Base-by-base conservation (phyloP, 2,797 vertebrate species). In the Trichosurus vulpecula region DNA sequence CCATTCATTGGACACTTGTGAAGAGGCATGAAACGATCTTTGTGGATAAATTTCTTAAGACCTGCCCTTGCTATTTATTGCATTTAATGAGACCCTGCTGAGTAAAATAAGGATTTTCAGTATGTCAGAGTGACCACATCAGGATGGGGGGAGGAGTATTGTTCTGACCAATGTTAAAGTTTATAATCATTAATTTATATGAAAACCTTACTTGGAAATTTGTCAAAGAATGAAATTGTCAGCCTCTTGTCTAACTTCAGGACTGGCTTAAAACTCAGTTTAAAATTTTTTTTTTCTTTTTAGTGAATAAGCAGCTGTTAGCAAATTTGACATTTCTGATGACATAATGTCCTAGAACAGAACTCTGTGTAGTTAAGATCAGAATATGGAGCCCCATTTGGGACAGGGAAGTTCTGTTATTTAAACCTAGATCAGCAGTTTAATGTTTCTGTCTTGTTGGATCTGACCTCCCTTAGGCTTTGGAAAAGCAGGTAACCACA, bases 121-220 rank as follows among this genome's bases (percentile, higher is more conserved):
- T 66, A 53, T 96, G 81, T 93, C 56, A 12, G 52, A 97, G 31
- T 10, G n/a, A n/a, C 92, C 91, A 3, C 1, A 91, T 0, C 27
- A 57, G 97, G 58, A 89, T 89, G 87, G 74, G 91, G 31, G 55
- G n/a, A 56, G 91, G 95, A 51, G 56, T 4, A 53, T 90, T 91
- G 95, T 95, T 96, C 41, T 94, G 96, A 97, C 54, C 90, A 66
- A 6, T 56, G 90, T 54, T 91, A 58, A 66, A 92, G 74, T 93
- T 97, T 54, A 93, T 95, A 58, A 95, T 94, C 90, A 92, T 93
- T 94, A 94, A 92, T 96, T 95, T 87, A 94, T 96, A 92, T 90
- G 87, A 97, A 97, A 96, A 29, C 52, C 11, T 47, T 61, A 94
- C 91, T 93, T 81, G 91, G 94, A 94, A 95, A 92, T 89, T 97